These are phyloP conservation scores for Oopsacas minuta DNA, from an alignment of 37 sponge, comb jelly and placozoan genomes.

Conservation along the genomic window DNA sequence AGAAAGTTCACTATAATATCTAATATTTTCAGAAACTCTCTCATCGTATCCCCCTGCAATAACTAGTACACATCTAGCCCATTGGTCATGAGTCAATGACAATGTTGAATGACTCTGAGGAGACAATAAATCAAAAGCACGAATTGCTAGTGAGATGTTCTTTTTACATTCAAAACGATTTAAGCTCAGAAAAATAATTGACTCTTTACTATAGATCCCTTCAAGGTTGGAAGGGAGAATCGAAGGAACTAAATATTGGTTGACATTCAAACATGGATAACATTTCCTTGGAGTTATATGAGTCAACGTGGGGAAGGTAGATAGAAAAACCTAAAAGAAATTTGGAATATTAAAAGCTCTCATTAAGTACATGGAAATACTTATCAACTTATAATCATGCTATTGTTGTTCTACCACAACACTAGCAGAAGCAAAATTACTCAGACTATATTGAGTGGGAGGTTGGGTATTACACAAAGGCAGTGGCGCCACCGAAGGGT, in stretches of 20 bases:
- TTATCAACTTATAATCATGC: too few species aligned
- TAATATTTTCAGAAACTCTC: slow-evolving; percentile 76
- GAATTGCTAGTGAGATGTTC: slow-evolving; percentile 68
- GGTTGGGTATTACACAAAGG: too few species aligned
- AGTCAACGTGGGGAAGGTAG: background rate
- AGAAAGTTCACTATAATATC: slow-evolving; percentile 65
- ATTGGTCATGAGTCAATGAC: slow-evolving; percentile 16
- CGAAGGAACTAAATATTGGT: slow-evolving; percentile 36
- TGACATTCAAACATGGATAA: slow-evolving; percentile 77
- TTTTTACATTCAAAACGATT: slow-evolving; percentile 96
- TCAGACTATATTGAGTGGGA: too few species aligned
- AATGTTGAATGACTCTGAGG: background rate
- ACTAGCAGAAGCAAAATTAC: too few species aligned
- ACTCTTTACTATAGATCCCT: background rate
- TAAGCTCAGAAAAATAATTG: slow-evolving; percentile 60
- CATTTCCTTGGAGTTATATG: slow-evolving; percentile 33
- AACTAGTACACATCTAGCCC: slow-evolving; percentile 40
- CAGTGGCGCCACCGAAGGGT: too few species aligned
- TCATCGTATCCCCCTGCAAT: slow-evolving; percentile 97
- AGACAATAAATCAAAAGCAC: slow-evolving; percentile 40
- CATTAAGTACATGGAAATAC: too few species aligned
- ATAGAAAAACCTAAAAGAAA: background rate
- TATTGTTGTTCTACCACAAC: too few species aligned
- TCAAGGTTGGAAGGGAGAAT: background rate
- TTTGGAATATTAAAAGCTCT: too few species aligned